Evolutionary conservation across 2,888 invertebrate genomes (phyloP).

Genomic region (Eupithecia tripunctaria): DNA sequence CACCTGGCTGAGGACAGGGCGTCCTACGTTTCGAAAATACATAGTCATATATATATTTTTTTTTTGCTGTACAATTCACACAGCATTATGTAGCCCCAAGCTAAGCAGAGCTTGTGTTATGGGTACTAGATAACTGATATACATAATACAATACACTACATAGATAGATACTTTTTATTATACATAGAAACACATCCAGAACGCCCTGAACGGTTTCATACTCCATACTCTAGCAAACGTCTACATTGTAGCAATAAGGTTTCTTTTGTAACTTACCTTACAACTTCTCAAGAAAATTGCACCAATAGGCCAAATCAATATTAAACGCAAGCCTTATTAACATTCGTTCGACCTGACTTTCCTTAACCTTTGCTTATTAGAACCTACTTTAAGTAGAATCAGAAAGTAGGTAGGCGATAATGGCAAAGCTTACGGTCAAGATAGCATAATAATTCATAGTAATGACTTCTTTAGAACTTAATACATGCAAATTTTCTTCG

Average conservation of each 20-base stretch:
- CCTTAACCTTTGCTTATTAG: background rate
- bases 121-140: too few species aligned
- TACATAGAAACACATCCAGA: too few species aligned
- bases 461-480: slow-evolving; percentile 19
- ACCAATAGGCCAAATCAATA: background rate
- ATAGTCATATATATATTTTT: too few species aligned
- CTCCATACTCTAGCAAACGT: background rate
- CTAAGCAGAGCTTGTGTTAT: too few species aligned
- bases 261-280: background rate
- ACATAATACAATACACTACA: too few species aligned
- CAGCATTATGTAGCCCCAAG: too few species aligned
- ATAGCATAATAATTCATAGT: slow-evolving; percentile 13
- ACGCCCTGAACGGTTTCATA: background rate
- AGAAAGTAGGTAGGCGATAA: slow-evolving; percentile 1
- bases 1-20: too few species aligned
- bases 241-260: background rate
- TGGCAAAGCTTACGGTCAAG: background rate
- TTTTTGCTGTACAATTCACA: too few species aligned
- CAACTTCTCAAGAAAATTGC: background rate
- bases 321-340: background rate
- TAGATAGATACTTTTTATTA: too few species aligned
- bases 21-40: too few species aligned
- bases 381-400: background rate
- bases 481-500: slow-evolving; percentile 19
- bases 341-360: slow-evolving; percentile 4